Base-by-base conservation (phyloP, 2,113 vertebrate genomes). In the Symphodus melops region DNA sequence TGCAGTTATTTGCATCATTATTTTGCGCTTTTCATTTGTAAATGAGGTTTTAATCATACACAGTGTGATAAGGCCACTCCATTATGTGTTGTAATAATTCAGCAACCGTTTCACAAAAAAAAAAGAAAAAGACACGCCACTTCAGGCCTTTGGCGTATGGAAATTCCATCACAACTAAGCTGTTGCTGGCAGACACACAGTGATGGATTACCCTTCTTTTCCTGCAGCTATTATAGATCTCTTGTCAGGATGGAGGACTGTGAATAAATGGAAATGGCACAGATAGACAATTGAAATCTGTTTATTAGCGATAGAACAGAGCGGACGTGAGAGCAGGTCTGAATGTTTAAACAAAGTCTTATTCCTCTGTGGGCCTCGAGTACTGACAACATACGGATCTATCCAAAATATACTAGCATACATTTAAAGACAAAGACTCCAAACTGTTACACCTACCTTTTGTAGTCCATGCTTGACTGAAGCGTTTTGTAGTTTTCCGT, bases 181-280 rank as follows among this genome's bases (percentile, higher is more conserved):
- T 28, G 44, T 49, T 49, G 73, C 67, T 86, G 81, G 82, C 84
- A 86, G 70, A 52, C 63, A 60, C 54, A 49, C 53, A 36, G 78
- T 68, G 81, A 80, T 82, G 87, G 72, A 89, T 84, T 84, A 72
- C 41, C 58, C 70, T 59, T 77, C 68, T 54, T 69, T 73, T 82
- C 66, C 66, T 57, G 54, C 21, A 84, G 81, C 81, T 72, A 78
- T 75, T 84, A 86, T 67, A 82, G 79, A 78, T 89, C 75, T 77
- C 23, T 66, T 77, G 78, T 77, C 41, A 10, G 54, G 72, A 68
- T 52, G 9, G 19, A 51, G 58, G 61, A 68, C 69, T 75, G 77
- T 79, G 75, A 84, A 82, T 82, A 72, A 77, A 74, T 78, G 53
- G 63, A 68, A 87, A 89, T 60, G 63, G 71, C 84, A 73, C 73